Base-by-base conservation (phyloP, 1,140 invertebrate genomes). In the Drosophila arizonae region DNA sequence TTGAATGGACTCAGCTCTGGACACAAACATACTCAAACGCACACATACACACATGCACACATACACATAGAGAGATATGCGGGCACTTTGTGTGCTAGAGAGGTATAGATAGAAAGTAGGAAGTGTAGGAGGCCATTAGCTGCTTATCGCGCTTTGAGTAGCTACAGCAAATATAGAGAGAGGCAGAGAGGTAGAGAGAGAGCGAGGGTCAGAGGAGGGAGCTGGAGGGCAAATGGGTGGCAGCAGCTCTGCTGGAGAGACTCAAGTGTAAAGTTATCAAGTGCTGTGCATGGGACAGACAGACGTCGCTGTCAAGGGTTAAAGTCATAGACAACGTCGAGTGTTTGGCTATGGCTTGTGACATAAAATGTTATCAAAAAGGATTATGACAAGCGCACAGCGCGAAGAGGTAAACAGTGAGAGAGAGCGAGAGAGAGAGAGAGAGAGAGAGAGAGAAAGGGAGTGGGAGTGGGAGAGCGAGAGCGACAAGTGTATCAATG, bases 311-410 rank as follows among this genome's bases (percentile, higher is more conserved):
- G 72, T 74, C 82, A 87, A 86, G 82, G 82, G 82, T 86, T 86
- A 87, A 87, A 81, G 82, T 56, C 82, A 79, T 82, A 79, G 81
- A 79, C 79, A 81, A 82, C 76, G 66, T 85, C 66, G 76, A 86
- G 82, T 87, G 82, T 87, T 86, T 86, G 82, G 82, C 79, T 62
- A 69, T 79, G 82, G 82, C 79, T 87, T 74, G 79, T 79, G 82
- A 87, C 82, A 87, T 77, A 72, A 88, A 87, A 88, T 87, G 84
- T 88, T 87, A 87, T 87, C 82, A 88, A 79, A 82, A 88, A 77
- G 82, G 84, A 87, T 87, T 88, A 87, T 87, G 84, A 87, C 84
- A 88, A 72, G 76, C 61, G 69, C 33, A 48, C 50, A 67, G 39
- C 71, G 41, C 68, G 46, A 50, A 24, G 28, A 51, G 26, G 24